These are phyloP conservation scores for Schizotus pectinicornis DNA, from an alignment of 2,888 invertebrate species.

Conservation along the genomic window DNA sequence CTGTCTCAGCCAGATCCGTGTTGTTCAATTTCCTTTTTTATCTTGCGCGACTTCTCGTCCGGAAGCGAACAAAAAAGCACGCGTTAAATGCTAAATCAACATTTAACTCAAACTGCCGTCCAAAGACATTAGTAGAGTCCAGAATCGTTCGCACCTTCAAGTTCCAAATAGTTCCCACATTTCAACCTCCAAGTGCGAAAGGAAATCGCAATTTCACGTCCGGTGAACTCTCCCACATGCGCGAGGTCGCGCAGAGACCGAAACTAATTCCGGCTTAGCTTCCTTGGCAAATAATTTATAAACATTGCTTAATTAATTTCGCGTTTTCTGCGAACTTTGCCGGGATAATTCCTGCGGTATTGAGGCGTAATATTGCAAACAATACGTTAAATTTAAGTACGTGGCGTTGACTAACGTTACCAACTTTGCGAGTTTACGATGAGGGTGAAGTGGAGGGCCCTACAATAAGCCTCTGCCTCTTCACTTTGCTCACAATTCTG, in stretches of 20 bases:
- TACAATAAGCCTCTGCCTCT: constrained; percentile 9
- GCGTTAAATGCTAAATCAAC: constrained; percentile 25
- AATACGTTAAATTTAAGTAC: constrained; percentile 17
- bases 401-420: constrained; percentile 2
- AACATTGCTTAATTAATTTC: constrained; percentile 19
- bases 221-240: too few relatives aligned
- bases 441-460: constrained; percentile 8
- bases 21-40: constrained; percentile 35
- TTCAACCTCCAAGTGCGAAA: too few relatives aligned
- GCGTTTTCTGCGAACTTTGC: constrained; percentile 6
- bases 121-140: too few relatives aligned
- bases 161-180: too few relatives aligned
- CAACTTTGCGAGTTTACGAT: constrained; percentile 12
- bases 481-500: constrained; percentile 15
- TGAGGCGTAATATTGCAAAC: constrained; percentile 9
- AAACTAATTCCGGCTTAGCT: constrained; percentile 6
- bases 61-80: constrained; percentile 31
- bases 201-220: too few relatives aligned
- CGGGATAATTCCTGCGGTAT: constrained; percentile 10
- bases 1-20: constrained; percentile 39
- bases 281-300: constrained; percentile 14
- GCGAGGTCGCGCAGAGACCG: too few relatives aligned
- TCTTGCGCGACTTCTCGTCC: constrained; percentile 32
- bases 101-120: constrained; percentile 4
- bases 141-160: too few relatives aligned